Conservation (phyloP, 1,140 invertebrate species). For the Samia ricini region DNA sequence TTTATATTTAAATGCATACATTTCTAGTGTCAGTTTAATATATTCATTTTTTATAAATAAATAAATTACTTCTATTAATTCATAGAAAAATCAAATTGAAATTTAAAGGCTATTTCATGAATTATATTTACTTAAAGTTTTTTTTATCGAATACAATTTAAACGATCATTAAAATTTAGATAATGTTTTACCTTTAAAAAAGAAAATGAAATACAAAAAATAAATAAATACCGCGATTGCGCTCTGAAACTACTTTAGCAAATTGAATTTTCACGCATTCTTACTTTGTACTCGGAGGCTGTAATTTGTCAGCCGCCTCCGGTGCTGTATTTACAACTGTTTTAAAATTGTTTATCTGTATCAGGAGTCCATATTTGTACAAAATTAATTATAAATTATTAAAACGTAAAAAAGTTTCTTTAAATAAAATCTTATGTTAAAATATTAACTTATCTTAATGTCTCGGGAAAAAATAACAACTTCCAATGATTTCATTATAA, state of each 20-base stretch:
- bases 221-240: constrained; percentile 5
- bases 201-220: constrained; percentile 4
- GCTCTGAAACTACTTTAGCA: constrained; percentile 17
- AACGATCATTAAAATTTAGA: background rate
- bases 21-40: no score
- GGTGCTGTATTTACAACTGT: constrained; percentile 13
- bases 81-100: no score
- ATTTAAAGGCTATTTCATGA: constrained; percentile 12
- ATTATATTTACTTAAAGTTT: no score
- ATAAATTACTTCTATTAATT: no score
- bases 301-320: constrained; percentile 25
- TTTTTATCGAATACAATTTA: background rate
- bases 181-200: background rate
- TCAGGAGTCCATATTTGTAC: constrained; percentile 5
- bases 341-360: constrained; percentile 19
- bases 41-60: no score
- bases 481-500: no score
- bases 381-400: no score
- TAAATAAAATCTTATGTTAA: no score
- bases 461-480: no score
- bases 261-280: constrained; percentile 27
- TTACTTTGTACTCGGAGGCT: constrained; percentile 12
- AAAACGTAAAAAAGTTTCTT: no score
- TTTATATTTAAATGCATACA: no score
- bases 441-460: no score